Base-by-base conservation (phyloP, 2,113 vertebrate species). In the Percina caprodes region DNA sequence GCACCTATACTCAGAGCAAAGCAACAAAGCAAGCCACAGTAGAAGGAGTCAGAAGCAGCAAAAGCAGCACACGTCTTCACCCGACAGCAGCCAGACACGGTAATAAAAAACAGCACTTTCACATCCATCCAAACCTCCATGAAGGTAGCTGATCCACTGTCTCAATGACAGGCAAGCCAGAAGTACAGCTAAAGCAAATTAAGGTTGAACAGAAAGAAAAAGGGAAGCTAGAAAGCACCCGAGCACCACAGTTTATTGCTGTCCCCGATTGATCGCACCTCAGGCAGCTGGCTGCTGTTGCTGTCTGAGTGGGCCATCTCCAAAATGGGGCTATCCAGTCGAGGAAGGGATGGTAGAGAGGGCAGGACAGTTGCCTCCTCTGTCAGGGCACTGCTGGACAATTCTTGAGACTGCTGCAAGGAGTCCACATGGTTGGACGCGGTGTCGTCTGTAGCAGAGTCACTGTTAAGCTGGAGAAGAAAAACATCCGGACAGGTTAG, bases 251-350 rank as follows among this genome's bases (percentile, higher is more conserved):
- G 95, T 93, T 94, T 93, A 92, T 94, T 94, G 88, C 92, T 95
- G 85, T 86, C 86, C 93, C 94, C 87, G 81, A 95, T 90, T 92
- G 91, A 91, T 96, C 97, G 97, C 98, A 99, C 98, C 98, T 99
- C 98, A 99, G 98, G 97, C 97, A 97, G 97, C 97, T 97, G 97
- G 96, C 96, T 96, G 96, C 96, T 97, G 97, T 96, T 93, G 94
- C 96, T 97, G 96, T 98, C 97, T 95, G 97, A 96, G 95, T 96
- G 93, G 92, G 94, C 92, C 93, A 96, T 94, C 95, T 98, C 98
- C 96, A 96, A 92, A 93, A 93, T 92, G 84, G 97, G 96, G 90
- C 96, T 97, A 92, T 98, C 97, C 82, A 94, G 95, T 90, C 94
- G 95, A 73, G 93, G 93, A 48, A 94, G 88, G 58, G 95, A 95